Conservation (phyloP, 2,888 invertebrate species). For the Habroteleia sp. region DNA sequence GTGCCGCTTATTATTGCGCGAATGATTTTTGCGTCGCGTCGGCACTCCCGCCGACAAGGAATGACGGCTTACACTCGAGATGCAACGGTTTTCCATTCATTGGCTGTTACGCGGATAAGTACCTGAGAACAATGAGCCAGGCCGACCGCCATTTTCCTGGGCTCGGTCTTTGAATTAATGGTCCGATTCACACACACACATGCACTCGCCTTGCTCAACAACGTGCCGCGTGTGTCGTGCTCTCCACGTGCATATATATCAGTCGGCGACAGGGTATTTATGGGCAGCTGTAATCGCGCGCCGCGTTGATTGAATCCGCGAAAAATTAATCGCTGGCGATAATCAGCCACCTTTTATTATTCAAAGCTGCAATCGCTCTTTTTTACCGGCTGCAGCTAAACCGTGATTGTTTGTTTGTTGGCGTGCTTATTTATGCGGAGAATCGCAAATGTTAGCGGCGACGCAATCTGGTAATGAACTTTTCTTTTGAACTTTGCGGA, state of each 20-base stretch:
- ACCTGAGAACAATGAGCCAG: slow-evolving; percentile 54
- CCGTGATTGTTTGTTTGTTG: slow-evolving; percentile 8
- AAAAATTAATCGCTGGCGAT: slow-evolving; percentile 47
- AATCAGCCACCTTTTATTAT: slow-evolving; percentile 38
- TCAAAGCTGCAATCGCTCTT: not conserved
- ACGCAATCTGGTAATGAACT: slow-evolving; percentile 33
- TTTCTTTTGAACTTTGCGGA: slow-evolving; percentile 32
- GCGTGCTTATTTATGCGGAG: slow-evolving; percentile 25
- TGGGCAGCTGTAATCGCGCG: slow-evolving; percentile 33
- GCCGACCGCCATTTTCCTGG: slow-evolving; percentile 62
- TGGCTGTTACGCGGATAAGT: slow-evolving; percentile 55
- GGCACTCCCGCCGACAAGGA: slow-evolving; percentile 51
- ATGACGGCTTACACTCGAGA: slow-evolving; percentile 53
- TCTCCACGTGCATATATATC: slow-evolving; percentile 41
- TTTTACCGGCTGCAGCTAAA: slow-evolving; percentile 4
- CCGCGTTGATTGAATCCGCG: slow-evolving; percentile 48
- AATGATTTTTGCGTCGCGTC: slow-evolving; percentile 23
- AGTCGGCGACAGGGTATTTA: slow-evolving; percentile 42
- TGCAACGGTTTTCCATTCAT: slow-evolving; percentile 65
- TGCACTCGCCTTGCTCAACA: slow-evolving; percentile 51
- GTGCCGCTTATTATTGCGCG: not conserved
- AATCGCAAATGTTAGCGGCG: slow-evolving; percentile 20
- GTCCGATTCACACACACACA: slow-evolving; percentile 61
- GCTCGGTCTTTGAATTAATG: slow-evolving; percentile 66
- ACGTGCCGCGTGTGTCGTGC: slow-evolving; percentile 52